Conservation (phyloP, 2,888 invertebrate genomes). For the Philonicus albiceps region DNA sequence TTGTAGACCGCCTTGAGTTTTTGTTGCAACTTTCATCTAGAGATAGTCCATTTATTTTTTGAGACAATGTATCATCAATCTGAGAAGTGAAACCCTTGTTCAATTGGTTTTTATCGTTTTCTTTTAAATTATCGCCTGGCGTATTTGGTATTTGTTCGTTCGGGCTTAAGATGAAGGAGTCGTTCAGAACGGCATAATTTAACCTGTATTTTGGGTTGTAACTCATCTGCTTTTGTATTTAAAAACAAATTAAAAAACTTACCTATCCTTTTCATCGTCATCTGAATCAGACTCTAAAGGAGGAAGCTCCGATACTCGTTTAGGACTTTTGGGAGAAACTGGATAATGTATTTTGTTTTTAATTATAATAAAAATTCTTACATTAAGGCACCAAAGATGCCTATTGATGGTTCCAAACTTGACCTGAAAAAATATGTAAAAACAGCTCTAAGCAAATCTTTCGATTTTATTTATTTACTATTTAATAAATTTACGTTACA, state of each 20-base stretch:
- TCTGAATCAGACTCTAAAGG: slow-evolving; percentile 59
- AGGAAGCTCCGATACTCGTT: slow-evolving; percentile 58
- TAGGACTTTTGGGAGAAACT: slow-evolving; percentile 53
- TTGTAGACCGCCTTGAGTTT: neutral
- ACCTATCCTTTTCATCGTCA: slow-evolving; percentile 54
- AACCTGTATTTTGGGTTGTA: slow-evolving; percentile 51
- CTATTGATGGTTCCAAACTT: neutral
- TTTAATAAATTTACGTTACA: neutral
- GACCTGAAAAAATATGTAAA: neutral
- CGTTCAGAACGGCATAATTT: slow-evolving; percentile 60
- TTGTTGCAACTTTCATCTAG: neutral
- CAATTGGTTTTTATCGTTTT: slow-evolving; percentile 40
- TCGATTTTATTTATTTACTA: neutral
- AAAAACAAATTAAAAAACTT: neutral
- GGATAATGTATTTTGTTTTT: neutral
- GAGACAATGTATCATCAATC: neutral
- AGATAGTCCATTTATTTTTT: neutral
- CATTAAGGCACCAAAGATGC: neutral
- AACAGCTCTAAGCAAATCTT: neutral
- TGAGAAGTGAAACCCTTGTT: neutral
- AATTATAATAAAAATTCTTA: neutral
- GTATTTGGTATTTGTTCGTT: slow-evolving; percentile 51
- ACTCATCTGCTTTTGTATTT: neutral
- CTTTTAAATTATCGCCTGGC: slow-evolving; percentile 46
- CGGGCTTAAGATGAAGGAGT: slow-evolving; percentile 59